Evolutionary conservation across 2,113 vertebrate species (phyloP).

Genomic region (Pheucticus melanocephalus): DNA sequence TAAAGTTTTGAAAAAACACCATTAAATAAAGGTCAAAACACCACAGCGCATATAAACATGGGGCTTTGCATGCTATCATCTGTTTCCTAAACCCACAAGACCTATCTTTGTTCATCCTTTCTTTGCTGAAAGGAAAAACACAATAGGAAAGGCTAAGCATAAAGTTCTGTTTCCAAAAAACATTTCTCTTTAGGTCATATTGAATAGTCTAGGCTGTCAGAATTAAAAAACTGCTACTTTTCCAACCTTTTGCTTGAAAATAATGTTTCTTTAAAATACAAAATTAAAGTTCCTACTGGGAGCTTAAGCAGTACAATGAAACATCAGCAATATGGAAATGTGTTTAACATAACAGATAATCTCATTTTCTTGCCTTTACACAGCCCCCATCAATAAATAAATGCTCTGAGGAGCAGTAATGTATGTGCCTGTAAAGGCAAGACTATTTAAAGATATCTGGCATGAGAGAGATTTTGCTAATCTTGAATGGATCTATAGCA

Average conservation of each 20-base stretch:
- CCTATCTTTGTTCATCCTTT: neutral
- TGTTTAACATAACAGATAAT: neutral
- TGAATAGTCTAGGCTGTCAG: neutral
- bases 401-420: neutral
- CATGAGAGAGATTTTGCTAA: neutral
- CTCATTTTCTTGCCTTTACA: neutral
- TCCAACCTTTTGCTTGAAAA: neutral
- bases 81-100: neutral
- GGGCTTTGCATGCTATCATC: neutral
- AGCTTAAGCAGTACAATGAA: neutral
- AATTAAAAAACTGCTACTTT: neutral
- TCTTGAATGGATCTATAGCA: neutral
- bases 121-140: neutral
- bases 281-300: neutral
- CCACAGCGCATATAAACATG: neutral
- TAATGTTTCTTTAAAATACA: neutral
- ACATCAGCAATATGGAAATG: neutral
- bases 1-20: neutral
- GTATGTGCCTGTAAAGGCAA: fast-evolving
- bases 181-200: neutral
- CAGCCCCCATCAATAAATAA: neutral
- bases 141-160: neutral
- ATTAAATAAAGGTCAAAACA: conserved; percentile 11
- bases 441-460: neutral
- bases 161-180: neutral